Percentiles rank a stretch among this genome's conserved stretches.
Conservation (phyloP, 2,888 invertebrate genomes). For the Leptopilina drosophilae region DNA sequence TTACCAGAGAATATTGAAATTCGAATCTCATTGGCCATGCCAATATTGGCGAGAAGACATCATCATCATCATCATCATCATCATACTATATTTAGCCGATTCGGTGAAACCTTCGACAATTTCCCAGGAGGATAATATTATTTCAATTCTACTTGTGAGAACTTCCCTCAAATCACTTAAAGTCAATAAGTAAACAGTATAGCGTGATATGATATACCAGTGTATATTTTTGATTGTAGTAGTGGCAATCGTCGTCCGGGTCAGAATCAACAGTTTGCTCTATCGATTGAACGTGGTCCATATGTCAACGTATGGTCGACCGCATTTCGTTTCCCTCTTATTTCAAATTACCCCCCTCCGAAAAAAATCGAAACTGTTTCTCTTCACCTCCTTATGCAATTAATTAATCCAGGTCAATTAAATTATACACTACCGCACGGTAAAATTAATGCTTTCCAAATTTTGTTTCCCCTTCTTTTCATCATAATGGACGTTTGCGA, state of each 20-base stretch:
- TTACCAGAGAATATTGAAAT: too few species aligned
- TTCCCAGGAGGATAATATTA: background rate
- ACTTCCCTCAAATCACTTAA: constrained; percentile 31
- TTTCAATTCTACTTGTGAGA: background rate
- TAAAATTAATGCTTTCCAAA: background rate
- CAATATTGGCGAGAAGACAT: too few species aligned
- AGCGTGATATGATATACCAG: constrained; percentile 1
- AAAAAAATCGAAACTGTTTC: constrained; percentile 28
- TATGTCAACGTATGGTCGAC: constrained; percentile 50
- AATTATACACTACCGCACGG: background rate
- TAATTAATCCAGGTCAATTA: constrained; percentile 9
- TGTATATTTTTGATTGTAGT: constrained; percentile 18
- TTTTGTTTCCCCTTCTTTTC: background rate
- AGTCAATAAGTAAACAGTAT: constrained; percentile 18
- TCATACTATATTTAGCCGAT: too few species aligned
- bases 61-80: too few species aligned
- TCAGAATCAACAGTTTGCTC: constrained; percentile 77
- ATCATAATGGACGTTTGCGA: too few species aligned
- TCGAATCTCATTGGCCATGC: too few species aligned
- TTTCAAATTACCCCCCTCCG: background rate
- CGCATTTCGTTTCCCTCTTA: constrained; percentile 7
- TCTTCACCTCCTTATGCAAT: constrained; percentile 3
- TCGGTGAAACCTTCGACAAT: background rate
- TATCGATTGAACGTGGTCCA: constrained; percentile 72
- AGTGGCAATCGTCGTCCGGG: constrained; percentile 66